Evolutionary conservation across 2,888 invertebrate genomes (phyloP).

Genomic region (Ditula angustiorana): DNA sequence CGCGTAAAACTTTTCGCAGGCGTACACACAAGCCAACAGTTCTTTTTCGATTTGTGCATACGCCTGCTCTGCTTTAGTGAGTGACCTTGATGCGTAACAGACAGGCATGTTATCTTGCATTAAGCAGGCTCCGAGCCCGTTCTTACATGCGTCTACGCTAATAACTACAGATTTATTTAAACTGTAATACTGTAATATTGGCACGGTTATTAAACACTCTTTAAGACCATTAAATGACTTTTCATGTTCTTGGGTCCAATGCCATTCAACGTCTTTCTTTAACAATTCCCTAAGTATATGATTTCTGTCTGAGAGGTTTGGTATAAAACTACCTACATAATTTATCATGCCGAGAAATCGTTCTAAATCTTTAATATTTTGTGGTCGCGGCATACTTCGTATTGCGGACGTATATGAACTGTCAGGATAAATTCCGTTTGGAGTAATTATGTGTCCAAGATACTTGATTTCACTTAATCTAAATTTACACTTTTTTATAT

Average conservation of each 20-base stretch:
- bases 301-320: slow-evolving; percentile 30
- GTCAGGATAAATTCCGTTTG: slow-evolving; percentile 37
- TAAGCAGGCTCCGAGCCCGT: slow-evolving; percentile 42
- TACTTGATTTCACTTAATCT: slow-evolving; percentile 28
- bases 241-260: slow-evolving; percentile 31
- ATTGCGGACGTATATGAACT: slow-evolving; percentile 31
- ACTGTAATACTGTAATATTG: slow-evolving; percentile 39
- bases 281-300: slow-evolving; percentile 36
- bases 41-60: slow-evolving; percentile 12
- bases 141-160: slow-evolving; percentile 41
- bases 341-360: not conserved
- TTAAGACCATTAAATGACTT: slow-evolving; percentile 35
- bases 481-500: not conserved
- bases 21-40: slow-evolving; percentile 13
- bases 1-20: slow-evolving; percentile 26
- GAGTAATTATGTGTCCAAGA: not conserved
- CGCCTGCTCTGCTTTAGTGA: not conserved
- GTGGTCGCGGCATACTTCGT: slow-evolving; percentile 38
- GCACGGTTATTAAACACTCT: slow-evolving; percentile 16
- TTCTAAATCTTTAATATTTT: slow-evolving; percentile 10
- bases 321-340: slow-evolving; percentile 24
- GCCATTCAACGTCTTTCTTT: slow-evolving; percentile 40
- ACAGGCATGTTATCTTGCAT: slow-evolving; percentile 35
- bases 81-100: too few relatives aligned
- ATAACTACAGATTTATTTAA: slow-evolving; percentile 32